Base-by-base conservation (phyloP, 2,113 vertebrate genomes). In the Alexandromys fortis region DNA sequence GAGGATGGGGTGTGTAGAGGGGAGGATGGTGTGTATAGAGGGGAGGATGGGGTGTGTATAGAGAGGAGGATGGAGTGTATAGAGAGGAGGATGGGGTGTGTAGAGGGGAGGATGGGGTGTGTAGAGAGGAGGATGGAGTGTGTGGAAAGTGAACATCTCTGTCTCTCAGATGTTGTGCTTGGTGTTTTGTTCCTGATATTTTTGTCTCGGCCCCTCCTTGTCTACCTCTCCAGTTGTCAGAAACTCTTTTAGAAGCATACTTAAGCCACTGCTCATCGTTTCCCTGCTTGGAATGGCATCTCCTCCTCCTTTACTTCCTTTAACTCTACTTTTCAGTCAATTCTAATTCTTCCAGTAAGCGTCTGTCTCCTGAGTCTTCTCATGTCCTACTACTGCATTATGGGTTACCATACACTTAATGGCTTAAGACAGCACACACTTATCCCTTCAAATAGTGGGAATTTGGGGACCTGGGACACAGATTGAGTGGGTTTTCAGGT, bases 271-370 rank as follows among this genome's bases (percentile, higher is more conserved):
- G 35, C 63, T 75, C 45, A 52, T 10, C 21, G 12, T 65, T 75
- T n/a, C 9, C 21, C 63, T 42, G 61, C 47, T 26, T 92, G 28
- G 61, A 78, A 94, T 30, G 83, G 49, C 47, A 19, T 26, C 47
- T 45, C 70, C 75, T 75, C 28, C 28, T 49, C 28, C 2, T 85
- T 68, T 35, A 11, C 47, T 83, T 82, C 21, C 65, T 45, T 92
- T 88, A n/a, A 49, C 33, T 85, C 14, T 90, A 61, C 16, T 87
- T 96, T 94, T 82, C 55, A 70, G 30, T 89, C 55, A 61, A 52
- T 61, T 92, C 70, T 22, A 65, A 42, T 81, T 45, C 24, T 92
- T 85, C 26, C 21, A 22, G 45, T 35, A 70, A 13, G 16, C 2
- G 8, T 38, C 49, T 21, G 30, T 42, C 33, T 78, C 17, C 33